These are phyloP conservation scores for Nicator chloris DNA, from an alignment of 2,113 vertebrate species.

Conservation along the genomic window DNA sequence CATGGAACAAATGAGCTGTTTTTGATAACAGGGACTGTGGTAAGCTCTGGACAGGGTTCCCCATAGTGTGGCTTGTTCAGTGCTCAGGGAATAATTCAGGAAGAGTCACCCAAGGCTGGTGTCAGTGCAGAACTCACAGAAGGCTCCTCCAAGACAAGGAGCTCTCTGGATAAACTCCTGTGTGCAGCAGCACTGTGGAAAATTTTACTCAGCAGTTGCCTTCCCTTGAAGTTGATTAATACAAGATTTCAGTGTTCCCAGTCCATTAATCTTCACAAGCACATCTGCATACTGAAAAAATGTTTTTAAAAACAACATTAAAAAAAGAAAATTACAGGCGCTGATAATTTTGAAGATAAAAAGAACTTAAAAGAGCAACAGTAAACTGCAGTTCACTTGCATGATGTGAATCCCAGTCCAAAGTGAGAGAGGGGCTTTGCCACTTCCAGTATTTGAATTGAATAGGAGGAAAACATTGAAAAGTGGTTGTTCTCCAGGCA, in stretches of 20 bases:
- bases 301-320: slow-evolving; percentile 8
- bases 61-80: not conserved
- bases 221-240: slow-evolving; percentile 26
- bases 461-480: not conserved
- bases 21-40: not conserved
- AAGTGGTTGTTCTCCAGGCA: not conserved
- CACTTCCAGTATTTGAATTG: slow-evolving; percentile 4
- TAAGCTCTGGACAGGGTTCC: not conserved
- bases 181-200: not conserved
- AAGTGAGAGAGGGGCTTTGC: not conserved
- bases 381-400: not conserved
- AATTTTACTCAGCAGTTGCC: not conserved
- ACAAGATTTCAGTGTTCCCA: slow-evolving; percentile 36
- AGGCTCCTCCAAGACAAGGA: not conserved
- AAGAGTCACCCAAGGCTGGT: not conserved
- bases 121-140: not conserved
- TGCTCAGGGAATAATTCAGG: not conserved
- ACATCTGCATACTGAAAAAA: slow-evolving; percentile 13
- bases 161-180: not conserved
- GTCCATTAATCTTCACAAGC: slow-evolving; percentile 33
- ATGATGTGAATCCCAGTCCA: not conserved
- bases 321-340: not conserved
- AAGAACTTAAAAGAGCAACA: not conserved
- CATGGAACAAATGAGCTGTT: not conserved
- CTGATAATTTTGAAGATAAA: slow-evolving; percentile 39